phyloP scores from a whole-genome alignment of 2,113 vertebrate species.

The Hippocampus barbouri region DNA sequence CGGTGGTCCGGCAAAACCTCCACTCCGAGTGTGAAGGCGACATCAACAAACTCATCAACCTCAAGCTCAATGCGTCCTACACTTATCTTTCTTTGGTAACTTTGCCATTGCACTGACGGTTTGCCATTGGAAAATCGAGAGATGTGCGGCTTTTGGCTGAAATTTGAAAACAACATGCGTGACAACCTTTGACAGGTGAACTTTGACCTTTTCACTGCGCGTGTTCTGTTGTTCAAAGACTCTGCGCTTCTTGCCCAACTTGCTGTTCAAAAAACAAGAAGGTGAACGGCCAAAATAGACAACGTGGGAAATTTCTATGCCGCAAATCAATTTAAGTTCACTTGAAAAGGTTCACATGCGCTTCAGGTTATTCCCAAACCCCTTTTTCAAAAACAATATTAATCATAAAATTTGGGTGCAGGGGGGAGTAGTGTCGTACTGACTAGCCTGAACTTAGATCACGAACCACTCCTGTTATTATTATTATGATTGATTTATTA shows the following conservation, averaged over 20 bases:
- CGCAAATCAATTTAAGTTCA: neutral
- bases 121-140: neutral
- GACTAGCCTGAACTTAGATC: too few species aligned
- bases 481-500: neutral
- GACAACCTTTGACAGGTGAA: neutral
- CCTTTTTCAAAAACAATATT: too few species aligned
- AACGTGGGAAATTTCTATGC: neutral
- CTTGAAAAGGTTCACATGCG: neutral
- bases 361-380: neutral
- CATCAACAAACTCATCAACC: constrained; percentile 69
- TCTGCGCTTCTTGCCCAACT: neutral
- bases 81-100: constrained; percentile 66
- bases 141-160: neutral
- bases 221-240: neutral
- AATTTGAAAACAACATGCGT: neutral
- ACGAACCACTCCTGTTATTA: too few species aligned
- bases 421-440: too few species aligned
- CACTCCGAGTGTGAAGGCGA: constrained; percentile 66
- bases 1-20: constrained; percentile 66
- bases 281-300: neutral
- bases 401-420: too few species aligned
- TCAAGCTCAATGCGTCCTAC: constrained; percentile 70
- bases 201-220: neutral
- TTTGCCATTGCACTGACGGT: neutral
- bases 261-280: neutral